Evolutionary conservation across 2,113 vertebrate genomes (phyloP).

Genomic region (Phalacrocorax brasilianus): DNA sequence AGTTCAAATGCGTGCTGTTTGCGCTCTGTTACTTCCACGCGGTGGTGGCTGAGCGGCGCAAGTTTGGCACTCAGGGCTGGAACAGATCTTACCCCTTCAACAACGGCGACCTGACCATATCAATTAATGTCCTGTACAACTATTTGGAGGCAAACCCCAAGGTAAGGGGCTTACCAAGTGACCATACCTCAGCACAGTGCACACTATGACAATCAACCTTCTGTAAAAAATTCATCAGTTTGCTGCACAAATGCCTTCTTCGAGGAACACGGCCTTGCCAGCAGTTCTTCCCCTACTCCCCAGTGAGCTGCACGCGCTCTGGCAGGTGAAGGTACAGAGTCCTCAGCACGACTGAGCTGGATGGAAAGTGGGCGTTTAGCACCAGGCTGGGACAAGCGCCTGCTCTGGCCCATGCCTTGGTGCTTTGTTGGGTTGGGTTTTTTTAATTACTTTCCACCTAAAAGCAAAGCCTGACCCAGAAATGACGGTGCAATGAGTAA

Average conservation of each 20-base stretch:
- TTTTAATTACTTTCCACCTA: not conserved
- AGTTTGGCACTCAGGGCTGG: conserved; percentile 79
- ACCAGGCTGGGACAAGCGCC: not conserved
- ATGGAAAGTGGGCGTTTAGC: not conserved
- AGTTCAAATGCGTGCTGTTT: conserved; percentile 77
- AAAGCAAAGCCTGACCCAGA: not conserved
- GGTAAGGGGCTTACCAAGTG: not conserved
- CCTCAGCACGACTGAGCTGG: rapidly evolving
- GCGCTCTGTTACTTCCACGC: conserved; percentile 78
- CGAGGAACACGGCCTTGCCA: not conserved
- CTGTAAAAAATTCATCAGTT: not conserved
- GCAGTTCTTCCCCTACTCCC: not conserved
- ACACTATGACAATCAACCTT: rapidly evolving
- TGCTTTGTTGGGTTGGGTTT: not conserved
- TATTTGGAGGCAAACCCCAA: conserved; percentile 76
- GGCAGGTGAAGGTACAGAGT: not conserved
- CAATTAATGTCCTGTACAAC: conserved; percentile 71
- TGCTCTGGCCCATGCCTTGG: not conserved
- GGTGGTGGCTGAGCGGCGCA: conserved; percentile 73
- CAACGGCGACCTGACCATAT: conserved; percentile 76
- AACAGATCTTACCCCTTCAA: conserved; percentile 77
- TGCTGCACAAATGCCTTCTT: rapidly evolving
- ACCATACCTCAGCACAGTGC: not conserved
- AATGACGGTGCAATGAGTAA: not conserved
- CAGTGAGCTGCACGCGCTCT: not conserved